Evolutionary conservation across 1,140 invertebrate genomes (phyloP).

Genomic region (Contarinia nasturtii): DNA sequence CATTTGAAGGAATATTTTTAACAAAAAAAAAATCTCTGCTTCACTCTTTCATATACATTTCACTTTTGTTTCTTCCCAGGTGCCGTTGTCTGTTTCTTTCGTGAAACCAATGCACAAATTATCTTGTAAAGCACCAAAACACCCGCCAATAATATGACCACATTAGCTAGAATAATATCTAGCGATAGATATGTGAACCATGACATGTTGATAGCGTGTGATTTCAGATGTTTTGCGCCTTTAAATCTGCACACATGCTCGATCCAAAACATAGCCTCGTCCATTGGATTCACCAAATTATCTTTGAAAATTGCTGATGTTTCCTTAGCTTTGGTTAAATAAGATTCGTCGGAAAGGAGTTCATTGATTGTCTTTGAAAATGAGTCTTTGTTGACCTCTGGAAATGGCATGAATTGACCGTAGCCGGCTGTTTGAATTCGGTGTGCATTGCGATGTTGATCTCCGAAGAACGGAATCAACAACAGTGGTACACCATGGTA

Average conservation of each 20-base stretch:
- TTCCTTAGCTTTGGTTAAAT: conserved; percentile 19
- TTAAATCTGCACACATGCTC: conserved; percentile 38
- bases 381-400: conserved; percentile 15
- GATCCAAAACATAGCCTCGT: conserved; percentile 37
- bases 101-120: no score
- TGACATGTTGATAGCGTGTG: conserved; percentile 31
- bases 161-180: not conserved
- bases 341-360: conserved; percentile 24
- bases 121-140: no score
- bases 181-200: conserved; percentile 16
- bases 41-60: no score
- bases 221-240: conserved; percentile 32
- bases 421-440: not conserved
- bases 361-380: conserved; percentile 22
- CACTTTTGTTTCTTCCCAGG: no score
- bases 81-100: no score
- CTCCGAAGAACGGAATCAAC: conserved; percentile 40
- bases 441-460: conserved; percentile 24
- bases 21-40: no score
- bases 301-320: conserved; percentile 30
- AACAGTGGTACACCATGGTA: conserved; percentile 39
- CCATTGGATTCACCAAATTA: conserved; percentile 26
- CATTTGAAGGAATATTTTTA: no score
- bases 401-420: conserved; percentile 6
- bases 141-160: no score